A percentile compares a stretch with the other conserved stretches of the same genome.
Conservation (phyloP, 2,888 invertebrate species). For the Scaptomyza tumidula region DNA sequence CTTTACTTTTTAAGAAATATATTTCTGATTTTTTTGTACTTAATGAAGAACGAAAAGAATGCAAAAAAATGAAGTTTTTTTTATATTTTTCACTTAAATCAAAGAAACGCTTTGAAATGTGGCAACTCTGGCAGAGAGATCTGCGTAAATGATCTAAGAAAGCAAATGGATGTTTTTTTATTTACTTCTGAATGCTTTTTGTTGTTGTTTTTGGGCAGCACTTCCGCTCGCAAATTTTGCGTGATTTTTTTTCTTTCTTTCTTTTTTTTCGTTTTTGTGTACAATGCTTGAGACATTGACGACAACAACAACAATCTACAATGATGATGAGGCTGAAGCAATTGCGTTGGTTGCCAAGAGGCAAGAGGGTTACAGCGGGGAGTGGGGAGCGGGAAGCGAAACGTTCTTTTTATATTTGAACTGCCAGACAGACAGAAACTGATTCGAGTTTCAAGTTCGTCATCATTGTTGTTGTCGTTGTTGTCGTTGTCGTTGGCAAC, state of each 20-base stretch:
- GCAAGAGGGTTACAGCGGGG: background rate
- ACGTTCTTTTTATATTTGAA: conserved; percentile 34
- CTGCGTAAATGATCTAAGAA: too few species aligned
- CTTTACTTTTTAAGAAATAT: too few species aligned
- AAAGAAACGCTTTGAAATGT: too few species aligned
- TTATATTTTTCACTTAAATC: too few species aligned
- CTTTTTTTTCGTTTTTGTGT: conserved; percentile 15
- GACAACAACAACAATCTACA: conserved; percentile 20
- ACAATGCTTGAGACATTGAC: conserved; percentile 57
- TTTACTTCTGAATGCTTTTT: background rate
- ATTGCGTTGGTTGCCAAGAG: conserved; percentile 38
- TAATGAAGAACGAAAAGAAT: too few species aligned
- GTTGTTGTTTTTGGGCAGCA: conserved; percentile 27
- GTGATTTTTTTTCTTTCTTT: background rate
- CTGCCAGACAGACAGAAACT: conserved; percentile 46
- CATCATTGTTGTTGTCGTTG: conserved; percentile 51
- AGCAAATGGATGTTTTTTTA: too few species aligned
- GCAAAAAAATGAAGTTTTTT: too few species aligned
- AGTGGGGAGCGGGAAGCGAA: background rate
- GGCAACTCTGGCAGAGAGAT: too few species aligned
- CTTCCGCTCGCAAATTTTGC: conserved; percentile 42
- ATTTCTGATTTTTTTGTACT: too few species aligned
- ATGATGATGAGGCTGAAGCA: conserved; percentile 22
- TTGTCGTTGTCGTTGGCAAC: conserved; percentile 65
- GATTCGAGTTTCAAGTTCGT: conserved; percentile 63